phyloP scores from a whole-genome alignment of 2,888 invertebrate genomes.

The Campoletis raptor region DNA sequence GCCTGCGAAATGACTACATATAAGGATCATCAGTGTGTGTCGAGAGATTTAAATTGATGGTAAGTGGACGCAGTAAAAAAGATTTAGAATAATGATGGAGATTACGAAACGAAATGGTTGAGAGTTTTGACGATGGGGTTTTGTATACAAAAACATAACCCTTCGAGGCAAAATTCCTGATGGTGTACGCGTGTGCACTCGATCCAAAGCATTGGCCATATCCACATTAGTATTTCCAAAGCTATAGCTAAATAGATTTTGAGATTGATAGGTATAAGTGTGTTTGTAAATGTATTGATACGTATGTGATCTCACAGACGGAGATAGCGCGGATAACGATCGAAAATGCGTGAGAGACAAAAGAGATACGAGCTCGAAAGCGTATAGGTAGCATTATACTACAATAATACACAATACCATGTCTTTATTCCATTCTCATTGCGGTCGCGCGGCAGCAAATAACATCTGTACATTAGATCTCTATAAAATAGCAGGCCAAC shows the following conservation, averaged over 20 bases:
- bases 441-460: conserved; percentile 78
- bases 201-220: neutral
- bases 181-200: conserved; percentile 2
- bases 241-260: conserved; percentile 31
- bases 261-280: conserved; percentile 53
- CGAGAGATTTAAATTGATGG: neutral
- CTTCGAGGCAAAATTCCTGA: conserved; percentile 12
- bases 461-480: conserved; percentile 84
- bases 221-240: neutral
- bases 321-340: conserved; percentile 60
- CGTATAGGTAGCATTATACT: conserved; percentile 73
- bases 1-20: neutral
- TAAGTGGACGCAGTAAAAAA: neutral
- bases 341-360: conserved; percentile 72
- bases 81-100: neutral
- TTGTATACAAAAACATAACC: conserved; percentile 24
- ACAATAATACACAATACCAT: conserved; percentile 74
- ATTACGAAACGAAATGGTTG: conserved; percentile 15
- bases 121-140: conserved; percentile 3
- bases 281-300: conserved; percentile 1
- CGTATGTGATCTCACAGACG: conserved; percentile 16
- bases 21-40: neutral
- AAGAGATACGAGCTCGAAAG: conserved; percentile 79
- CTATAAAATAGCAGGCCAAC: conserved; percentile 82
- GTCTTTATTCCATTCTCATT: conserved; percentile 82